Base-by-base conservation (phyloP, 2,888 invertebrate genomes). In the Idaea straminata region DNA sequence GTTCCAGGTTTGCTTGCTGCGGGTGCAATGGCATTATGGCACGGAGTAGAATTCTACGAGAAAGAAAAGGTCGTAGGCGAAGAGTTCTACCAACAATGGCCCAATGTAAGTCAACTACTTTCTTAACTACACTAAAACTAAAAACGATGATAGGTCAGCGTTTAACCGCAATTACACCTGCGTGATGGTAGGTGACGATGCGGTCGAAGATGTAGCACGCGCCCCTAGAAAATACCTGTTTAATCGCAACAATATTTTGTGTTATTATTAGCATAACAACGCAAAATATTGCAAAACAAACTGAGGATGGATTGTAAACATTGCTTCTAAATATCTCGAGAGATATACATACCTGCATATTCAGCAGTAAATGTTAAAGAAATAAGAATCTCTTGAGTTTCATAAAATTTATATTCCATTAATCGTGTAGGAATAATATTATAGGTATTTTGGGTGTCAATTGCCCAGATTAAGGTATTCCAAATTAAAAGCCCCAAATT, bases 1-100 rank as follows among this genome's bases (percentile, higher is more conserved):
- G 38, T 85, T 93, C 25, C 88, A 96, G 98, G 98, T 89, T 91
- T 99, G 70, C 91, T 98, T 78, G 96, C 98, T 72, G 98, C 98
- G 47, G 98, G 98, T 68, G 98, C 96, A 60, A 99, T 99, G 98
- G 98, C 98, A 60, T 92, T 98, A 62, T 98, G 98, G 98, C 98
- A 98, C 84, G 98, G 98, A 64, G 98, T 98, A 36, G 98, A 98
- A 87, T 98, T 98, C 91, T 98, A 97, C 83, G 98, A 99, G 89
- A 97, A 97, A 83, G 98, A 98, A 88, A 97, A 98, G 85, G 96
- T 98, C 62, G 97, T 98, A 65, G 98, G 98, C 67, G 97, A 97
- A 79, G 98, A 98, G 83, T 98, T 95, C 84, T 98, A 96, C 88
- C 97, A 97, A 88, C 97, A 97, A 82, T 98, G 98, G 98, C 96